phyloP scores from a whole-genome alignment of 2,888 invertebrate genomes.

The Tuberolachnus salignus region DNA sequence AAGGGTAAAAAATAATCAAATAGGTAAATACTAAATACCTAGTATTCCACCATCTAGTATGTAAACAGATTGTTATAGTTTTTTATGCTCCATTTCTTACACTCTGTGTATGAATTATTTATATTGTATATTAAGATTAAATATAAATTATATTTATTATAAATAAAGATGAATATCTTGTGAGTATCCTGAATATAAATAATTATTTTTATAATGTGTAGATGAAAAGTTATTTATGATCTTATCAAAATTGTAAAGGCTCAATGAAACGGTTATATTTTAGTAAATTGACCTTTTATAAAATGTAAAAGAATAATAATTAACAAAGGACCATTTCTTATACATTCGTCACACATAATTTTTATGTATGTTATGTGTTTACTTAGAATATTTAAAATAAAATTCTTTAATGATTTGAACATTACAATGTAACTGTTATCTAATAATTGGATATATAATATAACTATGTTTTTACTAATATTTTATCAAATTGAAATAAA shows the following conservation, averaged over 20 bases:
- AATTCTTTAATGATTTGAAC: constrained; percentile 35
- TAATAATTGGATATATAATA: not conserved
- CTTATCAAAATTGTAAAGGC: constrained; percentile 36
- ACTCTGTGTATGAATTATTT: constrained; percentile 38
- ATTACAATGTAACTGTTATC: constrained; percentile 14
- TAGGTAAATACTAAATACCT: not conserved
- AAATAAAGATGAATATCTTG: constrained; percentile 28
- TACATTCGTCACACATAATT: not conserved
- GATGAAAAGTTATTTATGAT: constrained; percentile 25
- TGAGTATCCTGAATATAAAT: constrained; percentile 28
- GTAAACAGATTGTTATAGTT: constrained; percentile 4
- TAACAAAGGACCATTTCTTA: constrained; percentile 30
- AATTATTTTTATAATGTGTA: constrained; percentile 48
- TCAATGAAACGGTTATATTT: constrained; percentile 42
- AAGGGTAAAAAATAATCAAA: not conserved
- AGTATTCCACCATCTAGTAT: constrained; percentile 18
- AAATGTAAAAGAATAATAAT: not conserved
- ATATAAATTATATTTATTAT: constrained; percentile 15
- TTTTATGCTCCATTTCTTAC: constrained; percentile 41
- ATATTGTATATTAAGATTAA: constrained; percentile 31
- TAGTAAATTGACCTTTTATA: constrained; percentile 45
- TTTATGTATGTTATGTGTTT: not conserved
- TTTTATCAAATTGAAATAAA: not conserved
- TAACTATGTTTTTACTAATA: not conserved
- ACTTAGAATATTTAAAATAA: constrained; percentile 7